Conservation (phyloP, 2,888 invertebrate genomes). For the Dryobotodes eremita region DNA sequence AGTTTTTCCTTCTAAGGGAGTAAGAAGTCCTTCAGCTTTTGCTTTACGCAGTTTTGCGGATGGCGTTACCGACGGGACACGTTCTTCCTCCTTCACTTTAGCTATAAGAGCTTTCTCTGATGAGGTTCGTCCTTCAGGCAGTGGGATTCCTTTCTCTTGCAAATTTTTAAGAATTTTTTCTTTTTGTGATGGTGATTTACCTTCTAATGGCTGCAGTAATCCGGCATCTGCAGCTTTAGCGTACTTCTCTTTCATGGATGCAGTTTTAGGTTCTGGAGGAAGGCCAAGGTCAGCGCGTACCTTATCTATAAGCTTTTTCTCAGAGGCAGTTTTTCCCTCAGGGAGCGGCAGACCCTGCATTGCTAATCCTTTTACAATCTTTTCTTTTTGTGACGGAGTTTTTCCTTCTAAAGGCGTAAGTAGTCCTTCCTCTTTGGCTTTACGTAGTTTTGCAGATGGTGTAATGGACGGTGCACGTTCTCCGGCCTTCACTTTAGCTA, state of each 20-base stretch:
- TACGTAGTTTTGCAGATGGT: background rate
- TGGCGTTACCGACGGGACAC: background rate
- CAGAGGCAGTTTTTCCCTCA: constrained; percentile 46
- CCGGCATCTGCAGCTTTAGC: constrained; percentile 68
- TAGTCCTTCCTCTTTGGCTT: background rate
- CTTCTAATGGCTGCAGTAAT: constrained; percentile 39
- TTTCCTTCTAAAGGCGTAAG: background rate
- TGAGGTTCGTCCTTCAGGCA: constrained; percentile 52
- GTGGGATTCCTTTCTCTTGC: constrained; percentile 26
- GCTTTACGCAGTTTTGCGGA: constrained; percentile 7
- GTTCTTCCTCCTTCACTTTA: constrained; percentile 53
- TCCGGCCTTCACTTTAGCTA: background rate
- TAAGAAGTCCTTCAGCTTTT: too few relatives aligned
- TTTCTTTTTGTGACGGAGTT: background rate
- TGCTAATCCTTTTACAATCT: constrained; percentile 39
- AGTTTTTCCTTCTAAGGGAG: constrained; percentile 2
- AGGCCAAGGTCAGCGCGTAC: constrained; percentile 43
- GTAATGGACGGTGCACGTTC: background rate
- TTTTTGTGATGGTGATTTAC: constrained; percentile 33
- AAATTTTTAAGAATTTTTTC: constrained; percentile 33
- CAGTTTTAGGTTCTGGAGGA: constrained; percentile 48
- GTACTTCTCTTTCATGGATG: constrained; percentile 34
- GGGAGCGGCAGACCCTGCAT: constrained; percentile 47
- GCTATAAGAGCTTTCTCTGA: constrained; percentile 64
- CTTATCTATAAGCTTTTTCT: background rate